Conservation (phyloP, 2,888 invertebrate species). For the Cheilosia vernalis region DNA sequence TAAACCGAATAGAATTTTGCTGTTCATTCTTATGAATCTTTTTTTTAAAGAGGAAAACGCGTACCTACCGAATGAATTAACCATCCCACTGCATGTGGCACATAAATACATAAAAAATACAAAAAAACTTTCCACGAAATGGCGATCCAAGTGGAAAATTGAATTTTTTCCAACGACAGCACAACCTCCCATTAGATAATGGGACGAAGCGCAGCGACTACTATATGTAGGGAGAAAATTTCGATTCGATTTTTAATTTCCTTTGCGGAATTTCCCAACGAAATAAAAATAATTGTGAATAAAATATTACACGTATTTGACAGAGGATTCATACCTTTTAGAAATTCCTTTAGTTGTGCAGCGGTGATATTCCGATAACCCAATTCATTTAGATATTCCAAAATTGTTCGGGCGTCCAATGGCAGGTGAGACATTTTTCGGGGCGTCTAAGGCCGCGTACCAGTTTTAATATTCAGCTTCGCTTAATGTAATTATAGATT, state of each 20-base stretch:
- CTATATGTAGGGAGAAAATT: constrained; percentile 29
- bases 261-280: constrained; percentile 42
- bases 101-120: constrained; percentile 67
- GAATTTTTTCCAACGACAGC: constrained; percentile 59
- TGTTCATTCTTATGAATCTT: constrained; percentile 27
- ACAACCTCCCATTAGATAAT: constrained; percentile 72
- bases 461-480: constrained; percentile 19
- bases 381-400: constrained; percentile 89
- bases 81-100: constrained; percentile 70
- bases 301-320: constrained; percentile 42
- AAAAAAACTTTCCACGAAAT: constrained; percentile 72
- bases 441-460: constrained; percentile 63
- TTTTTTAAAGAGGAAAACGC: constrained; percentile 61
- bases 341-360: constrained; percentile 90
- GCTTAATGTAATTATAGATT: not conserved
- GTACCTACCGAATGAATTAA: constrained; percentile 70
- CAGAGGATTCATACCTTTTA: constrained; percentile 86
- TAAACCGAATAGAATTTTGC: constrained; percentile 62
- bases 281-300: constrained; percentile 46
- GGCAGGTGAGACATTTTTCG: constrained; percentile 82
- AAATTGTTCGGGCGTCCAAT: constrained; percentile 89
- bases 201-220: constrained; percentile 49
- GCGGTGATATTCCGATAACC: constrained; percentile 91
- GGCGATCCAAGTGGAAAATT: constrained; percentile 72
- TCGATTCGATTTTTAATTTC: constrained; percentile 23